phyloP scores from a whole-genome alignment of 2,797 vertebrate species.

The Cyprinodon diabolis region DNA sequence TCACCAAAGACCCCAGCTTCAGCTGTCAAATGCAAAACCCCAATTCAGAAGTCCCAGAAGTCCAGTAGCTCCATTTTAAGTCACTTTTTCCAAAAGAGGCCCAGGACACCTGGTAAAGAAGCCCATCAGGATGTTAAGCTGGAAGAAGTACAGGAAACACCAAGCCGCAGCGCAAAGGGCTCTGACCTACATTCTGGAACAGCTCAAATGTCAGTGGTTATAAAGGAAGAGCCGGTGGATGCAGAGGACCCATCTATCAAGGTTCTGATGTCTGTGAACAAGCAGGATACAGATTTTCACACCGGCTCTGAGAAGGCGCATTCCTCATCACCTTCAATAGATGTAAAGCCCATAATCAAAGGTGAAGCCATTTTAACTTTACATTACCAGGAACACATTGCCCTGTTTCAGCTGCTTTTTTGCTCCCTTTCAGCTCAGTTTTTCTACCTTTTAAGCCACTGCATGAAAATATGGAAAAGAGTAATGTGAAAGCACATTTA shows the following conservation, averaged over 20 bases:
- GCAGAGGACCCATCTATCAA: slow-evolving; percentile 13
- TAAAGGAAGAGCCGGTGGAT: slow-evolving; percentile 73
- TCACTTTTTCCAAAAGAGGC: slow-evolving; percentile 78
- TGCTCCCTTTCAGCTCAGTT: neutral
- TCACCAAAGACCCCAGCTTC: slow-evolving; percentile 72
- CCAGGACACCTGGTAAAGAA: slow-evolving; percentile 33
- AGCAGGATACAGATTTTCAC: slow-evolving; percentile 16
- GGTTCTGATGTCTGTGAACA: slow-evolving; percentile 38
- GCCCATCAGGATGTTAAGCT: neutral
- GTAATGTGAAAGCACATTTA: neutral
- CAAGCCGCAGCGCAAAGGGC: neutral
- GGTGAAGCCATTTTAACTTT: slow-evolving; percentile 72
- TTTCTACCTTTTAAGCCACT: neutral
- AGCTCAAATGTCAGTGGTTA: slow-evolving; percentile 10
- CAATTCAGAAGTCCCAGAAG: slow-evolving; percentile 48
- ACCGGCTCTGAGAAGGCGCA: slow-evolving; percentile 16
- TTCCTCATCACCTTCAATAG: slow-evolving; percentile 78
- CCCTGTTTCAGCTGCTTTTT: slow-evolving; percentile 2
- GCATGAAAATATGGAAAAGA: neutral
- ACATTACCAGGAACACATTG: neutral
- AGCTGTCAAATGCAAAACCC: slow-evolving; percentile 61
- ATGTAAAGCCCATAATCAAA: slow-evolving; percentile 79
- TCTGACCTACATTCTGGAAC: slow-evolving; percentile 17
- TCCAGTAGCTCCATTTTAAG: slow-evolving; percentile 65
- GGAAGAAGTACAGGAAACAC: neutral